Conservation (phyloP, 30 jellyfish, hydroid and myxozoan genomes). For the Turritopsis rubra region DNA sequence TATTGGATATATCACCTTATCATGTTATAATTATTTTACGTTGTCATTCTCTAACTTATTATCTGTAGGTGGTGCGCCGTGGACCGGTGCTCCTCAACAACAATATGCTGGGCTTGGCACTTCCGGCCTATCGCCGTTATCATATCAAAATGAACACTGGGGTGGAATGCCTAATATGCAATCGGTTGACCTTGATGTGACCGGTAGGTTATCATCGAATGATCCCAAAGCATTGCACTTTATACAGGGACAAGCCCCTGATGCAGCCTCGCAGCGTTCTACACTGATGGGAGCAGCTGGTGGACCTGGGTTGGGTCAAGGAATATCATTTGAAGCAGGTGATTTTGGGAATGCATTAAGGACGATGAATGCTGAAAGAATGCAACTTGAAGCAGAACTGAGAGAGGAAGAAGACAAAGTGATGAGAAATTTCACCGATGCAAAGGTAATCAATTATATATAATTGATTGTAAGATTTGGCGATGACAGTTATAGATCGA, state of each 20-base stretch:
- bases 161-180: not conserved
- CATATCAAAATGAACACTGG: not conserved
- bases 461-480: not conserved
- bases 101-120: constrained; percentile 6
- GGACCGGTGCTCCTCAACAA: not conserved
- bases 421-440: constrained; percentile 46
- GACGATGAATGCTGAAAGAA: constrained; percentile 80
- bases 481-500: not conserved
- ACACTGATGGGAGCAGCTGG: not conserved
- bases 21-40: too few relatives aligned
- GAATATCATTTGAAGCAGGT: constrained; percentile 44
- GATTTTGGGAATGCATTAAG: constrained; percentile 65
- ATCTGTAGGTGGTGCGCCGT: not conserved
- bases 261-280: not conserved
- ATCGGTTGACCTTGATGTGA: not conserved
- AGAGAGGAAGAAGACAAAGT: constrained; percentile 62
- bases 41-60: too few relatives aligned
- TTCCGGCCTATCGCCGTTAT: not conserved
- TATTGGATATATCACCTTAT: too few relatives aligned
- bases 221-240: not conserved
- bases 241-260: not conserved
- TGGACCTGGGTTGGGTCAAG: not conserved
- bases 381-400: constrained; percentile 72
- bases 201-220: not conserved
- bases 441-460: constrained; percentile 30